A percentile compares a stretch with the other conserved stretches of the same genome.
These are phyloP conservation scores for Sardina pilchardus DNA, from an alignment of 2,113 vertebrate species.

Conservation along the genomic window DNA sequence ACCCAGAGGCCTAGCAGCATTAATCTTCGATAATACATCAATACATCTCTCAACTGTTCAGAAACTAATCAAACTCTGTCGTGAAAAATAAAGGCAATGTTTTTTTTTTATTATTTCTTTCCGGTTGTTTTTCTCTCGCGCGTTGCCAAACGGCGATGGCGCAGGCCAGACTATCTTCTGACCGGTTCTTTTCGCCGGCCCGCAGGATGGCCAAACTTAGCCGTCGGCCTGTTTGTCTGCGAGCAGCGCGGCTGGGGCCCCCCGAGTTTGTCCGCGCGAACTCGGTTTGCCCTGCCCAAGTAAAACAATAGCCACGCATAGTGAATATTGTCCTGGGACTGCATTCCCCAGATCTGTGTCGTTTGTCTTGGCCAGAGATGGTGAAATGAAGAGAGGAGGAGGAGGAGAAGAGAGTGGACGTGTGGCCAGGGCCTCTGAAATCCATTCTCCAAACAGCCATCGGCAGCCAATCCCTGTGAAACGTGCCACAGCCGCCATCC, in stretches of 20 bases:
- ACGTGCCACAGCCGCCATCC: neutral
- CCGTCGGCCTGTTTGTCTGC: neutral
- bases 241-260: neutral
- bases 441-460: neutral
- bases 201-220: neutral
- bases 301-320: constrained; percentile 27
- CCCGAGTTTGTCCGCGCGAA: neutral
- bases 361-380: constrained; percentile 21
- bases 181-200: neutral
- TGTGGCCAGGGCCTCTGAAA: neutral
- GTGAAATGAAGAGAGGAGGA: neutral
- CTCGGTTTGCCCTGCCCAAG: constrained; percentile 14
- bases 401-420: neutral
- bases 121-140: neutral
- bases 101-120: neutral
- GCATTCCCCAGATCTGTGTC: constrained; percentile 19
- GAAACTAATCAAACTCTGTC: neutral
- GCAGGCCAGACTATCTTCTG: neutral
- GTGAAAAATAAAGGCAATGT: neutral
- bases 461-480: neutral
- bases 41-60: neutral
- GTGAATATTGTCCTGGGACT: constrained; percentile 26
- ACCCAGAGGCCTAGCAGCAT: constrained; percentile 14
- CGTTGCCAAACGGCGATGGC: neutral
- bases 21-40: neutral